Conservation (phyloP, 2,113 vertebrate species). For the Strix aluco region DNA sequence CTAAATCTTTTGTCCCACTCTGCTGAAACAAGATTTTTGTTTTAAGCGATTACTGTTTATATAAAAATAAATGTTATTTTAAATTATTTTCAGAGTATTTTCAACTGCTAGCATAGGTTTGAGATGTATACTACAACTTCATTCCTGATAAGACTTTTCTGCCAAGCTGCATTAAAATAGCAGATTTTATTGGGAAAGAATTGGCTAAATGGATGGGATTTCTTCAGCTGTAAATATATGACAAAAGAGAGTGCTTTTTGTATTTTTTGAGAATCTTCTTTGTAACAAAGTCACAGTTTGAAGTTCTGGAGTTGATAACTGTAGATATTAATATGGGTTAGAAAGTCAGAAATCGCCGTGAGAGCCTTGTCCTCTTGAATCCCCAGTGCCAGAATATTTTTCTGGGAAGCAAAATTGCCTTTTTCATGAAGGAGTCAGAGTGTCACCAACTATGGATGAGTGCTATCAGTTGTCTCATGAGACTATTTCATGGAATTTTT, state of each 20-base stretch:
- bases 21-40: background rate
- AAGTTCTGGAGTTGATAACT: slow-evolving; percentile 64
- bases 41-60: background rate
- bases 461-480: slow-evolving; percentile 53
- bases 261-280: slow-evolving; percentile 5
- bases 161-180: background rate
- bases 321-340: slow-evolving; percentile 67
- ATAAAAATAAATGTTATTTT: background rate
- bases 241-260: background rate
- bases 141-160: background rate
- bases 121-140: background rate
- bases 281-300: slow-evolving; percentile 55
- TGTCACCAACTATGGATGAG: slow-evolving; percentile 68
- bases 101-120: background rate
- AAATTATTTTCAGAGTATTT: background rate
- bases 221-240: slow-evolving; percentile 15
- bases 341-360: slow-evolving; percentile 55
- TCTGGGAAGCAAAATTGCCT: slow-evolving; percentile 68
- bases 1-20: background rate
- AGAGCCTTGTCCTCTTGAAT: slow-evolving; percentile 57
- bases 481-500: slow-evolving; percentile 60
- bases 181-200: background rate
- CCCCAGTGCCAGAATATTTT: slow-evolving; percentile 66
- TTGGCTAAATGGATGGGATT: background rate
- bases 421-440: slow-evolving; percentile 65